phyloP scores from a whole-genome alignment of 2,888 invertebrate species.

The Beris chalybata region DNA sequence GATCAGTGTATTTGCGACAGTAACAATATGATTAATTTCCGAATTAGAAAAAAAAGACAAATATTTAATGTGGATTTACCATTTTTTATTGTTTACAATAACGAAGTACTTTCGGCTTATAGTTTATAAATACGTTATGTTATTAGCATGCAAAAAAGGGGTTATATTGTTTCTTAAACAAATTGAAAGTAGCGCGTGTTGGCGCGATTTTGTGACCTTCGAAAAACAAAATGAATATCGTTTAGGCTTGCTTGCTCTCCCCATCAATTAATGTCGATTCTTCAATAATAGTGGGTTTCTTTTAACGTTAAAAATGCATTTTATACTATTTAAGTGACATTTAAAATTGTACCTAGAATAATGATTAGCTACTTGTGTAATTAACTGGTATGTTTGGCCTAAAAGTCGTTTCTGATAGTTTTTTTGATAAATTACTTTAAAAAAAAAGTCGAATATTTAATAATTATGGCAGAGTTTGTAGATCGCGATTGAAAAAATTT shows the following conservation, averaged over 20 bases:
- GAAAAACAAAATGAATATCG: slow-evolving; percentile 2
- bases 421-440: not conserved
- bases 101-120: slow-evolving; percentile 29
- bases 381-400: not conserved
- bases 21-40: no score
- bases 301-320: slow-evolving; percentile 28
- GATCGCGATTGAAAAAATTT: not conserved
- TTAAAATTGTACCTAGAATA: not conserved
- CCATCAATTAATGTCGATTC: slow-evolving; percentile 12
- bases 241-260: slow-evolving; percentile 6
- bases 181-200: slow-evolving; percentile 17
- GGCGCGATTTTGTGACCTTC: slow-evolving; percentile 11
- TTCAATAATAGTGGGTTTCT: slow-evolving; percentile 5
- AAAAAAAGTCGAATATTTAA: not conserved
- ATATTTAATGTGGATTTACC: no score
- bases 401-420: not conserved
- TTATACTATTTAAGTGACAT: slow-evolving; percentile 27
- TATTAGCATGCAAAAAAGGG: slow-evolving; percentile 25
- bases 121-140: slow-evolving; percentile 22
- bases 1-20: no score
- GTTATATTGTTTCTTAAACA: slow-evolving; percentile 9
- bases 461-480: slow-evolving; percentile 9
- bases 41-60: no score
- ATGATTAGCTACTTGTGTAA: not conserved
- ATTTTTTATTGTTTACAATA: slow-evolving; percentile 24